Percentiles rank a stretch among this genome's conserved stretches.
phyloP scores from a whole-genome alignment of 1,140 invertebrate species.

The Drosophila arawakana region DNA sequence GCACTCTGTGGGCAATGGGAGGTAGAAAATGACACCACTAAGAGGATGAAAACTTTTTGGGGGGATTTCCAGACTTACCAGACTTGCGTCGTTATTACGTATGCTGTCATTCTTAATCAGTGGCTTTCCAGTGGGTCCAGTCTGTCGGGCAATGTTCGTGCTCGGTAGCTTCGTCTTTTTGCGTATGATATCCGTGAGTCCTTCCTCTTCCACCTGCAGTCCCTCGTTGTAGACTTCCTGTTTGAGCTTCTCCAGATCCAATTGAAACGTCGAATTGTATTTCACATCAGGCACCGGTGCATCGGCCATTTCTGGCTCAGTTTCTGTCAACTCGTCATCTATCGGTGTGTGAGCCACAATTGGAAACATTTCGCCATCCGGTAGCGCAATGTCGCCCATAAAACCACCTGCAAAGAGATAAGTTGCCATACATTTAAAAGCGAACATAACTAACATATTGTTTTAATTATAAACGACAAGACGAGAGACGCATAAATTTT shows the following conservation, averaged over 20 bases:
- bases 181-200: conserved; percentile 88
- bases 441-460: conserved; percentile 54
- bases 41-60: background rate
- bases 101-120: conserved; percentile 73
- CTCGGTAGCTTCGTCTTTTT: conserved; percentile 88
- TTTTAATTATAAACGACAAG: conserved; percentile 71
- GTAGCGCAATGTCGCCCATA: conserved; percentile 92
- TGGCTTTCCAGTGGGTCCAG: conserved; percentile 76
- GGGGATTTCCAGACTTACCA: conserved; percentile 37
- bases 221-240: conserved; percentile 92
- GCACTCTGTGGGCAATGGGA: conserved; percentile 44
- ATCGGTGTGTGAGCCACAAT: conserved; percentile 81
- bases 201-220: conserved; percentile 92
- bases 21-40: background rate
- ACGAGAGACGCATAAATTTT: conserved; percentile 58
- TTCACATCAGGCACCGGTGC: conserved; percentile 45
- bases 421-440: background rate
- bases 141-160: conserved; percentile 19
- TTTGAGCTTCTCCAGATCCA: conserved; percentile 91
- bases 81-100: conserved; percentile 58
- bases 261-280: conserved; percentile 88
- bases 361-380: conserved; percentile 85
- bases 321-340: conserved; percentile 60
- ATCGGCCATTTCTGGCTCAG: conserved; percentile 40
- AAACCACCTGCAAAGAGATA: conserved; percentile 87